Percentiles rank a stretch among this genome's conserved stretches.
These are phyloP conservation scores for Synanthedon formicaeformis DNA, from an alignment of 2,888 invertebrate genomes.

Conservation along the genomic window DNA sequence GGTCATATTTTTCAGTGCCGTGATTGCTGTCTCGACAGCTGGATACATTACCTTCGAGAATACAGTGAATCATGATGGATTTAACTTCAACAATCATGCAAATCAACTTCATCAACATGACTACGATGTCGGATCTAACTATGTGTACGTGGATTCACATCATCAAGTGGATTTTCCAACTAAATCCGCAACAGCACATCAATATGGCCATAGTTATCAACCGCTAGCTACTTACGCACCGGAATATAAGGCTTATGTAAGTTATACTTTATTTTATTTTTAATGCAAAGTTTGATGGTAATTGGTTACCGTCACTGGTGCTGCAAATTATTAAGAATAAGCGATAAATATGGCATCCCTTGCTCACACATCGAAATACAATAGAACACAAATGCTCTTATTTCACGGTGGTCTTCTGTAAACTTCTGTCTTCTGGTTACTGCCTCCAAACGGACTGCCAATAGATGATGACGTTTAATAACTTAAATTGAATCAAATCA, in stretches of 20 bases:
- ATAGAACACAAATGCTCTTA: no score
- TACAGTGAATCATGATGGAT: conserved; percentile 22
- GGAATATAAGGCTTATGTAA: conserved; percentile 10
- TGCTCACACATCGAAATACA: no score
- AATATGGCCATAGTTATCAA: conserved; percentile 5
- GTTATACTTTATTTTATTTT: neutral
- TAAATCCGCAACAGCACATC: neutral
- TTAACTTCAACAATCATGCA: conserved; percentile 1
- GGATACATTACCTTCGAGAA: conserved; percentile 12
- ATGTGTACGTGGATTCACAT: neutral
- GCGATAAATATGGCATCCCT: no score
- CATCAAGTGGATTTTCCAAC: neutral
- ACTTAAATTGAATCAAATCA: no score
- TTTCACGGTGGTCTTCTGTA: no score
- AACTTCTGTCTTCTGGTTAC: no score
- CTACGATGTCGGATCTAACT: conserved; percentile 2
- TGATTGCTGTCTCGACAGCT: conserved; percentile 5
- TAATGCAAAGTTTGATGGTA: no score
- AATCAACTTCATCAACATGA: conserved; percentile 5
- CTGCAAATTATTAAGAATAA: no score
- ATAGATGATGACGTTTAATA: no score
- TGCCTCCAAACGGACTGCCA: no score
- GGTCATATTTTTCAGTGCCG: conserved; percentile 6
- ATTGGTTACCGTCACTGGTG: no score
- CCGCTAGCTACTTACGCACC: conserved; percentile 11